Evolutionary conservation across 2,888 invertebrate species (phyloP).

Genomic region (Cistogaster globosa): DNA sequence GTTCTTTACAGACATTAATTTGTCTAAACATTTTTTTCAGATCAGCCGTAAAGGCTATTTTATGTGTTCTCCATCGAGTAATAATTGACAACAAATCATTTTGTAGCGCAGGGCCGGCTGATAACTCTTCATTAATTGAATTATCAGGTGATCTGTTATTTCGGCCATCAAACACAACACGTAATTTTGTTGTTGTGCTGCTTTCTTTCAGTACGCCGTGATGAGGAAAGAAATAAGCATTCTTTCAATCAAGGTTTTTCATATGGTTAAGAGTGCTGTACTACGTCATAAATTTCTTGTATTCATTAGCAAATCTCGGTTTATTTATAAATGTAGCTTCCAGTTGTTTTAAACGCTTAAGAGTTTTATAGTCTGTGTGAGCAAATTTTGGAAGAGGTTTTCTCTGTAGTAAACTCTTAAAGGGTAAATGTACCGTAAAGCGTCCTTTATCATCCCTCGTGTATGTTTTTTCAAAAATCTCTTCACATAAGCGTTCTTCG

Average conservation of each 20-base stretch:
- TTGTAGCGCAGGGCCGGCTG: slow-evolving; percentile 44
- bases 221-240: slow-evolving; percentile 44
- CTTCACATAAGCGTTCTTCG: slow-evolving; percentile 42
- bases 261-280: slow-evolving; percentile 44
- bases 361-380: too few species aligned
- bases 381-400: slow-evolving; percentile 28
- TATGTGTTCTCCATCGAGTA: slow-evolving; percentile 40
- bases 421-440: slow-evolving; percentile 42
- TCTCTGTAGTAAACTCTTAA: slow-evolving; percentile 37
- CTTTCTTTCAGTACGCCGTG: slow-evolving; percentile 54
- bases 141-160: slow-evolving; percentile 20
- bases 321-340: slow-evolving; percentile 38
- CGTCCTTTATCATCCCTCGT: slow-evolving; percentile 29
- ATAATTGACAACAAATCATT: slow-evolving; percentile 40
- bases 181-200: slow-evolving; percentile 49
- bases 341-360: too few species aligned
- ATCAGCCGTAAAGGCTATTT: slow-evolving; percentile 40
- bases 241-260: slow-evolving; percentile 26
- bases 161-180: slow-evolving; percentile 30
- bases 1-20: slow-evolving; percentile 40
- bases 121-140: slow-evolving; percentile 44
- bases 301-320: slow-evolving; percentile 27
- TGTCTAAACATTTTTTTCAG: too few species aligned
- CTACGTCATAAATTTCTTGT: slow-evolving; percentile 40
- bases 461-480: slow-evolving; percentile 32